phyloP scores from a whole-genome alignment of 2,797 vertebrate species.

The Hippoglossus hippoglossus region DNA sequence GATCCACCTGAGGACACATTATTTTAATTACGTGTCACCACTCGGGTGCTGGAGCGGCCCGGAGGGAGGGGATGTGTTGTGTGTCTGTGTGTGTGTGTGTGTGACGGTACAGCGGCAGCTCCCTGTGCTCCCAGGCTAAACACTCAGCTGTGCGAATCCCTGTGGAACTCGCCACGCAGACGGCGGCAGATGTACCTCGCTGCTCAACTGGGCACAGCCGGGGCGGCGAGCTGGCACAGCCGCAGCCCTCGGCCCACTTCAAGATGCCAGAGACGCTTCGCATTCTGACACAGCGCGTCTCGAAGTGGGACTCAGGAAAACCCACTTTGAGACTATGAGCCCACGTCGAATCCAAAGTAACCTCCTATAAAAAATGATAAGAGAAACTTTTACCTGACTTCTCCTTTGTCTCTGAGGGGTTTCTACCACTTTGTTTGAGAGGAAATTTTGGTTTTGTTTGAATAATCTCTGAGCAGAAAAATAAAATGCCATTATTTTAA shows the following conservation, averaged over 20 bases:
- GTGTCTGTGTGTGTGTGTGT: not conserved
- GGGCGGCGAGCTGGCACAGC: constrained; percentile 28
- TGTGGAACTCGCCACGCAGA: constrained; percentile 16
- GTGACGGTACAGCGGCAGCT: constrained; percentile 29
- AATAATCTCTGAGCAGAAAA: too few species aligned
- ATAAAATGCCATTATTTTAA: too few species aligned
- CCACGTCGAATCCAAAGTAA: constrained; percentile 2
- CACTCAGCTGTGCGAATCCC: constrained; percentile 39
- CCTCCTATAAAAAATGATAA: not conserved
- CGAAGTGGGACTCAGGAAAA: constrained; percentile 5
- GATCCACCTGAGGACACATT: constrained; percentile 69
- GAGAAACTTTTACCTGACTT: not conserved
- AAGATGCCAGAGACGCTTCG: constrained; percentile 30
- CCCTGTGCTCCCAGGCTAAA: constrained; percentile 50
- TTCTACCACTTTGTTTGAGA: not conserved
- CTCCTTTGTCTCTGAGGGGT: not conserved
- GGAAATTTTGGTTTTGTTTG: too few species aligned
- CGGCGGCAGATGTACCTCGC: not conserved
- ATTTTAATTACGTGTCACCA: constrained; percentile 79
- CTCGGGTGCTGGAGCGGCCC: constrained; percentile 33
- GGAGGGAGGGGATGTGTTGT: not conserved
- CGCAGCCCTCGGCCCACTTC: constrained; percentile 25
- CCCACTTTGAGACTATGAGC: constrained; percentile 9
- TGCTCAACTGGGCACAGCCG: constrained; percentile 15
- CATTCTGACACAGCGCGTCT: constrained; percentile 23